Evolutionary conservation across 2,113 vertebrate species (phyloP).

Genomic region (Harpagus bidentatus): DNA sequence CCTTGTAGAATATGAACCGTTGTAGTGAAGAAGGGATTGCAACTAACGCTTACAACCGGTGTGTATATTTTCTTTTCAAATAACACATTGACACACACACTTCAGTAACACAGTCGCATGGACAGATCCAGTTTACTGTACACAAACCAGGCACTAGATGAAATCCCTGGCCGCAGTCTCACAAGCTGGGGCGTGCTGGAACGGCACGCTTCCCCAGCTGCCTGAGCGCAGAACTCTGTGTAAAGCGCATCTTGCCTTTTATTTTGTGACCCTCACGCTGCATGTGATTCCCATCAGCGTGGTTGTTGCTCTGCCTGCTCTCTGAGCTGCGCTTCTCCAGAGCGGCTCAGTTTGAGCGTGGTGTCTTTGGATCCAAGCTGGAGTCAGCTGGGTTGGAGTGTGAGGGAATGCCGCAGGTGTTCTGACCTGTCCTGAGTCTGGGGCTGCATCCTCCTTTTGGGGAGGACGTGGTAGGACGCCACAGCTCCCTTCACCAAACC

Average conservation of each 20-base stretch:
- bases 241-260: fast-evolving
- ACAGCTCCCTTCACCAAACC: not conserved
- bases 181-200: not conserved
- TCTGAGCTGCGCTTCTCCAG: not conserved
- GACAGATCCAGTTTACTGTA: not conserved
- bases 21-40: conserved; percentile 80
- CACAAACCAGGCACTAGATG: not conserved
- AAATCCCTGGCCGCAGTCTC: fast-evolving
- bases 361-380: not conserved
- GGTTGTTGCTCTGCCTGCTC: fast-evolving
- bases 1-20: conserved; percentile 78
- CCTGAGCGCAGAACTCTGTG: not conserved
- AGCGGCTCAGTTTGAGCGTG: not conserved
- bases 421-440: fast-evolving
- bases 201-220: not conserved
- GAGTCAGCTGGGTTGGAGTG: not conserved
- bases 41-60: conserved; percentile 76
- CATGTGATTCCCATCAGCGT: fast-evolving
- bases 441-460: not conserved
- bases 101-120: not conserved
- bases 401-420: not conserved
- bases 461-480: fast-evolving
- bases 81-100: not conserved
- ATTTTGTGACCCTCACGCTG: not conserved
- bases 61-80: conserved; percentile 73